These are phyloP conservation scores for Syndactyla subalaris DNA, from an alignment of 2,797 vertebrate species.

Conservation along the genomic window DNA sequence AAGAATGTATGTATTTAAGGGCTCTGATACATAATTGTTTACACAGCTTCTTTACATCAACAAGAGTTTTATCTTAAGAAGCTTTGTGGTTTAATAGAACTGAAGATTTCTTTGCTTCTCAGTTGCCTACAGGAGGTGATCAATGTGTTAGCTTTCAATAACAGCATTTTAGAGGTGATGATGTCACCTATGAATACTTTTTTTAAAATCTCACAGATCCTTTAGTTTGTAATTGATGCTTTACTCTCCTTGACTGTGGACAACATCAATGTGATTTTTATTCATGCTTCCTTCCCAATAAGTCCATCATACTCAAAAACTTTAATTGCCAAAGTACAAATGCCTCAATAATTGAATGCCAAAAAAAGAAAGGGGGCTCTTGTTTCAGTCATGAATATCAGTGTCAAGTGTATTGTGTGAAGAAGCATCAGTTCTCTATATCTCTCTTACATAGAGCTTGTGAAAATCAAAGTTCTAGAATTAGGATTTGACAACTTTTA, in stretches of 20 bases:
- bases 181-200: not conserved
- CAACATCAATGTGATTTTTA: not conserved
- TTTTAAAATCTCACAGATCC: not conserved
- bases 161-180: not conserved
- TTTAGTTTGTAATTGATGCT: not conserved
- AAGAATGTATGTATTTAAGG: not conserved
- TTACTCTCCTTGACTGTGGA: not conserved
- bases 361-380: not conserved
- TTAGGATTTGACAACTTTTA: not conserved
- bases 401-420: accelerated
- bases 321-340: not conserved
- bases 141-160: not conserved
- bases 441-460: not conserved
- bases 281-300: not conserved
- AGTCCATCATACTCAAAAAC: not conserved
- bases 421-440: not conserved
- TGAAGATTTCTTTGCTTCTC: not conserved
- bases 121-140: not conserved
- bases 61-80: not conserved
- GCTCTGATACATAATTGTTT: not conserved
- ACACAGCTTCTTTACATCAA: not conserved
- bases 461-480: not conserved
- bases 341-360: not conserved
- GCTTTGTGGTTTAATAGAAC: not conserved
- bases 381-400: not conserved